These are phyloP conservation scores for Lepeophtheirus nordmannii DNA, from an alignment of 2,888 invertebrate genomes.

Conservation along the genomic window DNA sequence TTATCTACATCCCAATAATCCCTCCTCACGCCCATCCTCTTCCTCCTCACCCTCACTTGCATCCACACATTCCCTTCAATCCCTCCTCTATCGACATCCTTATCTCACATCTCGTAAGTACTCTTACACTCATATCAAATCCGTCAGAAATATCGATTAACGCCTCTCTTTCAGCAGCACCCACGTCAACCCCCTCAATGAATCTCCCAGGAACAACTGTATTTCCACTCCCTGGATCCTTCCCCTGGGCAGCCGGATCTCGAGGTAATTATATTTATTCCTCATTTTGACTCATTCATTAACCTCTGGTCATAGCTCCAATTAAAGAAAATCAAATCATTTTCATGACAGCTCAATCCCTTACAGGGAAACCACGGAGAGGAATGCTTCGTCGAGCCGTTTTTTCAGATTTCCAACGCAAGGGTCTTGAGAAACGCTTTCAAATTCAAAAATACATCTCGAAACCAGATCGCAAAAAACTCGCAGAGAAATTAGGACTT, in stretches of 20 bases:
- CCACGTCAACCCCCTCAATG: no score
- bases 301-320: not conserved
- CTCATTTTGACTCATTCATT: not conserved
- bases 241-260: constrained; percentile 80
- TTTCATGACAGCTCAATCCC: not conserved
- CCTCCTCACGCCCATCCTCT: constrained; percentile 53
- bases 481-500: constrained; percentile 84
- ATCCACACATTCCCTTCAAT: constrained; percentile 53
- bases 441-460: constrained; percentile 96
- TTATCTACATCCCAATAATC: not conserved
- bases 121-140: constrained; percentile 16
- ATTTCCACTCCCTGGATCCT: constrained; percentile 40
- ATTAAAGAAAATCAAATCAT: not conserved
- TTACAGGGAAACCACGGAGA: constrained; percentile 60
- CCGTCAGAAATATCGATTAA: no score
- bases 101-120: constrained; percentile 54
- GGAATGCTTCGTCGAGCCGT: constrained; percentile 96
- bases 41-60: constrained; percentile 49
- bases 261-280: constrained; percentile 38
- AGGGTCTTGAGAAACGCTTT: constrained; percentile 86
- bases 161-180: no score
- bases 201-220: constrained; percentile 19
- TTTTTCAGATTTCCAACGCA: constrained; percentile 86
- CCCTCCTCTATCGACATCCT: constrained; percentile 64
- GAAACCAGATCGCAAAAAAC: constrained; percentile 90